Evolutionary conservation across 2,888 invertebrate species (phyloP).

Genomic region (Nemoura dubitans): DNA sequence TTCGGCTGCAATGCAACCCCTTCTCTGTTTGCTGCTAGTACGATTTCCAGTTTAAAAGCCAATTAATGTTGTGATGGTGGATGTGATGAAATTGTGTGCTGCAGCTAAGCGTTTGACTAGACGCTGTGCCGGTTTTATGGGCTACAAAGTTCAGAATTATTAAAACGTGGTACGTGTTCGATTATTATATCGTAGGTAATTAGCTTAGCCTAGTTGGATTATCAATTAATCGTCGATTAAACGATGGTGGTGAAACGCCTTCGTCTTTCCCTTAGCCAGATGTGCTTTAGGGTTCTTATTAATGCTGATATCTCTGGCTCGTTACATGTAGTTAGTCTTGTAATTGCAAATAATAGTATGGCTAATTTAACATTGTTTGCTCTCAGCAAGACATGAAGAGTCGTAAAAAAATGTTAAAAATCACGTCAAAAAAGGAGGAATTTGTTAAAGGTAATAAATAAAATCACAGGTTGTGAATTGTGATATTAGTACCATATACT

Average conservation of each 20-base stretch:
- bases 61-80: neutral
- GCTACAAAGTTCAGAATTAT: slow-evolving; percentile 4
- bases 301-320: neutral
- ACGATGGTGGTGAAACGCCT: neutral
- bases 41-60: slow-evolving; percentile 26
- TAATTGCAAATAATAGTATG: neutral
- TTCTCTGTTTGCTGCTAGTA: neutral
- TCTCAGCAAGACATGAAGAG: neutral
- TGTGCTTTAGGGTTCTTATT: neutral
- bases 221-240: neutral
- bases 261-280: neutral
- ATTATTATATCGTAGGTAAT: neutral
- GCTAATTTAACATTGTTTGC: neutral
- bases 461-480: neutral
- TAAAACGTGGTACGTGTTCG: neutral
- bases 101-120: neutral
- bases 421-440: neutral
- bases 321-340: neutral
- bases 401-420: neutral
- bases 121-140: neutral
- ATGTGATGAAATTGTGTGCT: neutral
- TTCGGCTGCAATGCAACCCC: neutral
- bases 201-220: neutral
- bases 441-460: neutral
- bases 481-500: neutral